A percentile compares a stretch with the other conserved stretches of the same genome.
These are phyloP conservation scores for Ylistrum balloti DNA, from an alignment of 1,140 invertebrate species.

Conservation along the genomic window DNA sequence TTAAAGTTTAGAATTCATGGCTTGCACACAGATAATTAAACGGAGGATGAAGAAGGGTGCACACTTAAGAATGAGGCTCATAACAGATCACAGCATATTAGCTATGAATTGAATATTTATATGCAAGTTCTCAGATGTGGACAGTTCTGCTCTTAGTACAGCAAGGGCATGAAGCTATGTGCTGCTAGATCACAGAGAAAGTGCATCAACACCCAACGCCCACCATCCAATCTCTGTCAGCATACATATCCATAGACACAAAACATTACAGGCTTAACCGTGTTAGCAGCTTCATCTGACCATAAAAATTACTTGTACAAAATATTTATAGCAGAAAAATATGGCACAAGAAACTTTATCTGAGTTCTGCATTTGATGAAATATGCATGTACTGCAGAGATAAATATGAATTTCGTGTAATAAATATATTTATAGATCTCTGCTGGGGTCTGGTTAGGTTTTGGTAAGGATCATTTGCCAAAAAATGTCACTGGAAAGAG, in stretches of 20 bases:
- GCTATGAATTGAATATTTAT: not conserved
- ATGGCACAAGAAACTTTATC: slow-evolving; percentile 6
- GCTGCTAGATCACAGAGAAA: not conserved
- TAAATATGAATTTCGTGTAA: not conserved
- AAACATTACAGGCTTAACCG: not conserved
- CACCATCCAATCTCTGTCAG: not conserved
- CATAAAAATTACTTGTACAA: not conserved
- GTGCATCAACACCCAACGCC: not conserved
- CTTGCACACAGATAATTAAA: not conserved
- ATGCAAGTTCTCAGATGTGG: slow-evolving; percentile 15
- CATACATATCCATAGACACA: not conserved
- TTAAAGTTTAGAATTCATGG: not conserved
- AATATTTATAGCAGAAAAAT: not conserved
- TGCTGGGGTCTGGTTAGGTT: not conserved
- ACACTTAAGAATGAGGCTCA: not conserved
- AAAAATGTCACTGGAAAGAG: not conserved
- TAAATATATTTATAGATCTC: not conserved
- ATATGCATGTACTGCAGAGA: not conserved
- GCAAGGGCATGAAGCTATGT: not conserved
- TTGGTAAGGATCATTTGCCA: not conserved
- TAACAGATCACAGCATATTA: not conserved
- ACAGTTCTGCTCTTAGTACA: not conserved
- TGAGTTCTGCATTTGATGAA: not conserved
- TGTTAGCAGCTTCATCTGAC: not conserved
- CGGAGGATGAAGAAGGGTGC: not conserved